These are phyloP conservation scores for Therioaphis trifolii DNA, from an alignment of 2,888 invertebrate genomes.

Conservation along the genomic window DNA sequence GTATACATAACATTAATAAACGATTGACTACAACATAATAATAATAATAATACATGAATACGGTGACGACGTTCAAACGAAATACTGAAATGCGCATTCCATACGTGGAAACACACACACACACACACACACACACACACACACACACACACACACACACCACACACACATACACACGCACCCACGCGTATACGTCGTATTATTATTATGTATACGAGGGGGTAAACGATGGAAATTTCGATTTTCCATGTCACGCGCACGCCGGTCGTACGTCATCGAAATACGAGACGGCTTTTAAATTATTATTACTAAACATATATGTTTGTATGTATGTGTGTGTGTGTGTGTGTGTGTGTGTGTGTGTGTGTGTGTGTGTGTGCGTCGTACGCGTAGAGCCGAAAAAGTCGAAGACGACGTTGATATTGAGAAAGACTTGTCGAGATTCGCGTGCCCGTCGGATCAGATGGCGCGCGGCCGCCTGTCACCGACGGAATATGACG, in stretches of 20 bases:
- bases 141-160: not conserved
- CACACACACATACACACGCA: not conserved
- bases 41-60: not conserved
- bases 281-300: constrained; percentile 46
- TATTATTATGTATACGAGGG: constrained; percentile 17
- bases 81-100: constrained; percentile 39
- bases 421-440: not conserved
- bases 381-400: not conserved
- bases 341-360: too few relatives aligned
- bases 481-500: not conserved
- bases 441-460: not conserved
- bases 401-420: not conserved
- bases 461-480: not conserved
- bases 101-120: not conserved
- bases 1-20: not conserved
- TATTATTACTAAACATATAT: not conserved
- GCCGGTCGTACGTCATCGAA: not conserved
- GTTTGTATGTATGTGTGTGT: too few relatives aligned
- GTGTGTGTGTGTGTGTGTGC: too few relatives aligned
- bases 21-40: not conserved
- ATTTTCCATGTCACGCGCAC: constrained; percentile 56
- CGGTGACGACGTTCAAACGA: constrained; percentile 5
- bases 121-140: not conserved
- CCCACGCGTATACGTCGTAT: not conserved
- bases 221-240: constrained; percentile 39